Conservation (phyloP, 2,888 invertebrate species). For the Caenorhabditis sp. region DNA sequence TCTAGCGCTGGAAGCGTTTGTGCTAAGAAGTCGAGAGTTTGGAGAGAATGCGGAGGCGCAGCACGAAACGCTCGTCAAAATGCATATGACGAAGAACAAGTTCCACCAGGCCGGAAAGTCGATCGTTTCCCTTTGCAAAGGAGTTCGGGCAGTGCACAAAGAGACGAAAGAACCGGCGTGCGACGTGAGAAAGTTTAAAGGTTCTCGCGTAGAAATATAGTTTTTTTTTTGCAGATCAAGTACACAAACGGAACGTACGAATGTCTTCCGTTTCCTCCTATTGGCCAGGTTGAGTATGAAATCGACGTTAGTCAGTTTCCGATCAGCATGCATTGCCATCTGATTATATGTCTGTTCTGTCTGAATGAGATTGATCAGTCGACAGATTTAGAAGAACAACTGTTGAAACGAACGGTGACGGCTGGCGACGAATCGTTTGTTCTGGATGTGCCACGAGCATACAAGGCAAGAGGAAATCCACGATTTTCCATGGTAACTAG, state of each 20-base stretch:
- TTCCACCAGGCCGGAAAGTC: conserved; percentile 70
- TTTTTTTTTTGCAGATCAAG: conserved; percentile 52
- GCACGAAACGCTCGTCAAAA: conserved; percentile 68
- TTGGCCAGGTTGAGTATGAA: conserved; percentile 44
- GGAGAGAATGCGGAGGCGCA: conserved; percentile 58
- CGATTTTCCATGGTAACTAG: conserved; percentile 18
- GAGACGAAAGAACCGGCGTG: conserved; percentile 29
- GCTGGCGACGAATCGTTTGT: conserved; percentile 54
- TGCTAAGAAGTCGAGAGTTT: conserved; percentile 72
- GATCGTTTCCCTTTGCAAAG: conserved; percentile 70
- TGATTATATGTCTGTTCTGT: conserved; percentile 37
- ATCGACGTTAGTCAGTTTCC: conserved; percentile 42
- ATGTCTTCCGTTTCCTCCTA: conserved; percentile 68
- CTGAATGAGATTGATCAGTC: conserved; percentile 40
- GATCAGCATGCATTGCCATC: conserved; percentile 48
- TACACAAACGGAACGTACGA: conserved; percentile 67
- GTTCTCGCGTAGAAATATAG: no score
- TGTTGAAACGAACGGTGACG: conserved; percentile 55
- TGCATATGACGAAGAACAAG: conserved; percentile 59
- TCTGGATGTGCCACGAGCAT: conserved; percentile 66
- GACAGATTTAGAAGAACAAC: conserved; percentile 47
- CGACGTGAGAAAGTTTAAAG: no score
- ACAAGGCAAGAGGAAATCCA: conserved; percentile 41
- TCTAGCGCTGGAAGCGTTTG: conserved; percentile 71
- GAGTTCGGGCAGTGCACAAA: conserved; percentile 36